A percentile compares a stretch with the other conserved stretches of the same genome.
These are phyloP conservation scores for Arremon aurantiirostris DNA, from an alignment of 2,797 vertebrate genomes.

Conservation along the genomic window DNA sequence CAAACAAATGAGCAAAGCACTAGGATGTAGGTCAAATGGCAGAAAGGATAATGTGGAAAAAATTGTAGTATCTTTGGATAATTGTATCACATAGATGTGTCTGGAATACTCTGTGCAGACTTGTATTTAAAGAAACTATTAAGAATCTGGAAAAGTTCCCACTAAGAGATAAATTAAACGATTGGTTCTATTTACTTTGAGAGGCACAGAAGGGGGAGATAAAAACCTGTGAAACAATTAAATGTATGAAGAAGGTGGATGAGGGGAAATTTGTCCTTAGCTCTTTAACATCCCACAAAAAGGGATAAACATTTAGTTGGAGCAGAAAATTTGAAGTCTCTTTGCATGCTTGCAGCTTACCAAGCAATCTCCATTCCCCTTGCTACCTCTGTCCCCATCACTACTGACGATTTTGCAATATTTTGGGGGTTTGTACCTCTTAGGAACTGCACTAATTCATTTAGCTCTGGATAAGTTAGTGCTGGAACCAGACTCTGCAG, in stretches of 20 bases:
- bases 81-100: background rate
- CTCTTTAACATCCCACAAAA: background rate
- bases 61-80: background rate
- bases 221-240: background rate
- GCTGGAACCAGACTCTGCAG: background rate
- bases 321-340: background rate
- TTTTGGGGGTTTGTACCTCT: background rate
- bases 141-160: conserved; percentile 9
- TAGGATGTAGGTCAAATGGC: background rate
- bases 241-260: background rate
- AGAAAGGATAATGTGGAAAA: conserved; percentile 28
- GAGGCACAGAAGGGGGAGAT: background rate
- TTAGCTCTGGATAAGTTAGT: background rate
- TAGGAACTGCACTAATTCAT: background rate
- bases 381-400: background rate
- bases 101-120: background rate
- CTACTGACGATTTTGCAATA: background rate
- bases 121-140: background rate
- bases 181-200: background rate
- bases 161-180: background rate
- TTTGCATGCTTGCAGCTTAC: background rate
- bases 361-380: background rate
- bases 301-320: background rate
- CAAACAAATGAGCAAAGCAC: background rate
- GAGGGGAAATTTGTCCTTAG: background rate